Conservation (phyloP, 1,140 invertebrate species). For the Rhyzopertha dominica region DNA sequence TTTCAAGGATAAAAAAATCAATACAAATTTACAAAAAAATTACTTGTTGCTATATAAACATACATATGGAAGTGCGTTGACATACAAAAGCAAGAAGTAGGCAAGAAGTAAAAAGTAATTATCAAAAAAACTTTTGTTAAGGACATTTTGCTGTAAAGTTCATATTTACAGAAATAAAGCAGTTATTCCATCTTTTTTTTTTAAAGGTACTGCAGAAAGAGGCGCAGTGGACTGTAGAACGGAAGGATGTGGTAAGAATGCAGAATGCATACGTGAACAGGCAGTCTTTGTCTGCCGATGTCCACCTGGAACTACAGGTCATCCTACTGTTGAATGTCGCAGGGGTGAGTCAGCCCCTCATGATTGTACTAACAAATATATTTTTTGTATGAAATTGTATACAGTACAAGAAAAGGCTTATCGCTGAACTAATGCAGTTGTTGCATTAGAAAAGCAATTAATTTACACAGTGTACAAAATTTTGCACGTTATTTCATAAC, state of each 20-base stretch:
- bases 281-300: slow-evolving; percentile 79
- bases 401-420: slow-evolving; percentile 40
- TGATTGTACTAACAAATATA: not conserved
- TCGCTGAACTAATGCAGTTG: slow-evolving; percentile 27
- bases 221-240: slow-evolving; percentile 72
- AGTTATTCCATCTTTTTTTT: too few species aligned
- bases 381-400: slow-evolving; percentile 28
- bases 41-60: too few species aligned
- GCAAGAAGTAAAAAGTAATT: too few species aligned
- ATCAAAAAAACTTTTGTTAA: too few species aligned
- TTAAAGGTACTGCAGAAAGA: slow-evolving; percentile 58
- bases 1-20: too few species aligned
- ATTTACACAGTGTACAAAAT: slow-evolving; percentile 27
- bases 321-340: slow-evolving; percentile 67
- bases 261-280: slow-evolving; percentile 72
- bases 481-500: too few species aligned
- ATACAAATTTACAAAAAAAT: too few species aligned
- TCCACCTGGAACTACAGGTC: slow-evolving; percentile 66
- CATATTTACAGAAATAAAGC: too few species aligned
- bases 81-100: too few species aligned
- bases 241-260: slow-evolving; percentile 74
- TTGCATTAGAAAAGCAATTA: slow-evolving; percentile 26
- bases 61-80: too few species aligned
- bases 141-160: too few species aligned
- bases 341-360: slow-evolving; percentile 63